Percentiles rank a stretch among this genome's conserved stretches.
These are phyloP conservation scores for Petrosia ficiformis DNA, from an alignment of 37 sponge, comb jelly and placozoan genomes.

Conservation along the genomic window DNA sequence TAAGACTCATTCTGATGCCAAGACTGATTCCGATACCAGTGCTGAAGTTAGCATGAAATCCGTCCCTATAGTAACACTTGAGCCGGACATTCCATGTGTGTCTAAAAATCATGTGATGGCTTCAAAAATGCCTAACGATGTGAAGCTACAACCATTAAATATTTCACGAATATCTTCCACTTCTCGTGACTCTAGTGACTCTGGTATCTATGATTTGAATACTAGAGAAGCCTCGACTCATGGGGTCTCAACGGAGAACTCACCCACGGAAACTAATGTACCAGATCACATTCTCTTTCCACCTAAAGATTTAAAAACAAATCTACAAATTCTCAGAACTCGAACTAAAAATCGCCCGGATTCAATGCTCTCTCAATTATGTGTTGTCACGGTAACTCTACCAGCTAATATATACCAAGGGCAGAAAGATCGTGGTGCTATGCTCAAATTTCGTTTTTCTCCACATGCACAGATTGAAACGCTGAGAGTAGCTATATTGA, in stretches of 20 bases:
- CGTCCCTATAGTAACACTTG: too few relatives aligned
- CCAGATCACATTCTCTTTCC: not conserved
- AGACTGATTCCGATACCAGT: not conserved
- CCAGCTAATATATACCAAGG: slow-evolving; percentile 39
- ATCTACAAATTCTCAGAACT: not conserved
- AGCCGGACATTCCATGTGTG: too few relatives aligned
- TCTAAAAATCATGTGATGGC: not conserved
- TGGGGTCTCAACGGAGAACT: slow-evolving; percentile 8
- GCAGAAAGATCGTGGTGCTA: slow-evolving; percentile 61
- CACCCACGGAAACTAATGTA: not conserved
- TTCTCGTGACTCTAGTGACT: not conserved
- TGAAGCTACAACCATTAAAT: not conserved
- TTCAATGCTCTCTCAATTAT: slow-evolving; percentile 64
- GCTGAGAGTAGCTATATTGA: slow-evolving; percentile 74
- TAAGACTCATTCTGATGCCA: not conserved
- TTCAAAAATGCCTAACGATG: not conserved
- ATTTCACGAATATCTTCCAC: too few relatives aligned
- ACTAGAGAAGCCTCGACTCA: not conserved
- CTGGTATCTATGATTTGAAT: not conserved
- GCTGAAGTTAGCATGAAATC: too few relatives aligned
- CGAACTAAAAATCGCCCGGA: slow-evolving; percentile 12
- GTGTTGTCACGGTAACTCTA: slow-evolving; percentile 57
- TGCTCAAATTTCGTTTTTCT: slow-evolving; percentile 75
- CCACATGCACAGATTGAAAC: slow-evolving; percentile 79
- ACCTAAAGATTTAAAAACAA: not conserved